Evolutionary conservation across 30 jellyfish, hydroid and myxozoan species (phyloP).

Genomic region (Aurelia aurita): DNA sequence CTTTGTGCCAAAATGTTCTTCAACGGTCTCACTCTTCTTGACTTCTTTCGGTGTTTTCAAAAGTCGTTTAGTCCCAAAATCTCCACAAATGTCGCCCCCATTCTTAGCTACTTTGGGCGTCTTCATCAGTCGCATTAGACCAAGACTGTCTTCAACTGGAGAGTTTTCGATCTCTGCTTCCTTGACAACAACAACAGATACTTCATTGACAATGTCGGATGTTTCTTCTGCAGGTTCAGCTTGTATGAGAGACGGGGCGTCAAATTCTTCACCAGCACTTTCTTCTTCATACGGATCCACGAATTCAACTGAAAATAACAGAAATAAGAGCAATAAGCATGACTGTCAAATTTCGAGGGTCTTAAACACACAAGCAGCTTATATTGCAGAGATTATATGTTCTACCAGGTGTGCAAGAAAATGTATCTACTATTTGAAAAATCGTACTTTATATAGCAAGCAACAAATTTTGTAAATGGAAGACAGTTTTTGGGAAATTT

Average conservation of each 20-base stretch:
- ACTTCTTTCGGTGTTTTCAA: conserved; percentile 23
- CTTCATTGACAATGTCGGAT: not conserved
- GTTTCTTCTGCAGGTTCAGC: not conserved
- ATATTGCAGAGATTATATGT: too few relatives aligned
- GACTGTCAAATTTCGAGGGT: too few relatives aligned
- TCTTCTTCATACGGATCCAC: conserved; percentile 1
- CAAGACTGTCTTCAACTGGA: not conserved
- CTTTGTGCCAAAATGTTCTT: conserved; percentile 5
- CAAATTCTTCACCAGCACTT: not conserved
- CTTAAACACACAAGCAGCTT: too few relatives aligned
- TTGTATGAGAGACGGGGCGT: not conserved
- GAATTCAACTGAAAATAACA: too few relatives aligned
- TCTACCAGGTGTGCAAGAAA: too few relatives aligned
- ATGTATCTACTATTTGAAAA: too few relatives aligned
- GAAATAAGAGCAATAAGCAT: too few relatives aligned
- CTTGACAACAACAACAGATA: not conserved
- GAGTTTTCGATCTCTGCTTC: conserved; percentile 13
- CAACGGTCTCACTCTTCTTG: conserved; percentile 7
- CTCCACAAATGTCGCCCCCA: not conserved
- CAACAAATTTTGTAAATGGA: too few relatives aligned
- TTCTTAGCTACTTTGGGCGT: conserved; percentile 35
- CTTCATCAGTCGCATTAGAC: not conserved
- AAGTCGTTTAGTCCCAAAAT: conserved; percentile 17
- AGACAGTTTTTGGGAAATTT: too few relatives aligned
- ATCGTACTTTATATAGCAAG: too few relatives aligned